Evolutionary conservation across 1,140 invertebrate species (phyloP).

Genomic region (Camponotus pennsylvanicus): DNA sequence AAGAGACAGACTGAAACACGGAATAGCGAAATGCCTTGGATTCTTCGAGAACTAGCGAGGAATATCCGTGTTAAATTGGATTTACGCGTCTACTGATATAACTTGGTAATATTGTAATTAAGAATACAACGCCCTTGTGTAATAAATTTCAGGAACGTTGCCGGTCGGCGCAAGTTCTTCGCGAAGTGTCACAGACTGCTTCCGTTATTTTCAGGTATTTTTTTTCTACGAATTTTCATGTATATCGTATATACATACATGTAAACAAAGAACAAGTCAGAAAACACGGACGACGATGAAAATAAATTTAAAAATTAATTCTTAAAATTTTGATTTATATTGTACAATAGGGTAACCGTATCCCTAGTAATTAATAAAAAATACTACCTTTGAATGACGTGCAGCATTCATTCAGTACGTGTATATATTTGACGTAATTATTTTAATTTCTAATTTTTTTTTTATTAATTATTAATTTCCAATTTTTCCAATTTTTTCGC

Average conservation of each 20-base stretch:
- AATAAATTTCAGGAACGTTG: conserved; percentile 28
- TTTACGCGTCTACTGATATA: conserved; percentile 53
- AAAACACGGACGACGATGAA: not conserved
- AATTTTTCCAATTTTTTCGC: not conserved
- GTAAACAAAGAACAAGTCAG: not conserved
- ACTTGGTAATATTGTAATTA: conserved; percentile 65
- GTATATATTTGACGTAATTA: conserved; percentile 15
- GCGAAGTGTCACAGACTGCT: not conserved
- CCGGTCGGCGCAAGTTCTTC: not conserved
- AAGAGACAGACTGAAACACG: not conserved
- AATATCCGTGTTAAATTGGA: conserved; percentile 63
- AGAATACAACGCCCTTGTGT: conserved; percentile 43
- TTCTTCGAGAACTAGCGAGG: conserved; percentile 7
- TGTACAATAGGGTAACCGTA: not conserved
- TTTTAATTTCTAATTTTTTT: too few relatives aligned
- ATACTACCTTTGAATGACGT: not conserved
- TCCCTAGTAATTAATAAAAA: conserved; percentile 30
- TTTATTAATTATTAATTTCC: too few relatives aligned
- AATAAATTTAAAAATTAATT: not conserved
- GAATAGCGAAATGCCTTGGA: conserved; percentile 22
- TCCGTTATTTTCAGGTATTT: not conserved
- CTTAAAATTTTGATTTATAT: conserved; percentile 7
- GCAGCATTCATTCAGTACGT: not conserved
- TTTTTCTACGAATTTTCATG: not conserved
- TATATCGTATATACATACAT: not conserved